Conservation (phyloP, 2,888 invertebrate genomes). For the Zygogramma bicolorata region DNA sequence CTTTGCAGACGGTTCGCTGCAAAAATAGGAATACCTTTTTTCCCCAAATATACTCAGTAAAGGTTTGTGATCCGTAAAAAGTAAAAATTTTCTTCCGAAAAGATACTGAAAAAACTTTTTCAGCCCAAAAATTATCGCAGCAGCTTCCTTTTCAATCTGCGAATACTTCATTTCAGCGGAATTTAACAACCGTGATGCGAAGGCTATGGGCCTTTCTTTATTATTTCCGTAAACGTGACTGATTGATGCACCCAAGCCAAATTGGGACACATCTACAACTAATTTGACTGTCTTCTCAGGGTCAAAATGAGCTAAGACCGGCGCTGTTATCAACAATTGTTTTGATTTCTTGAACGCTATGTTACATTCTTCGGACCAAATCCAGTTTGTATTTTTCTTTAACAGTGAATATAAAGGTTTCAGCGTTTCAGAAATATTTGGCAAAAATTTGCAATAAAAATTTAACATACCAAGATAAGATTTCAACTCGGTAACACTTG, state of each 20-base stretch:
- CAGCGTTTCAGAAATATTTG: conserved; percentile 18
- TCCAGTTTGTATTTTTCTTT: conserved; percentile 25
- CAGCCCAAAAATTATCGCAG: neutral
- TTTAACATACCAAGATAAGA: too few species aligned
- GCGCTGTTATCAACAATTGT: conserved; percentile 2
- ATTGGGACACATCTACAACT: too few species aligned
- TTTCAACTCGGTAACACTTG: neutral
- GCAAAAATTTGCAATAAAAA: too few species aligned
- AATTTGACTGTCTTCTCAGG: neutral
- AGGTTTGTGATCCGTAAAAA: neutral
- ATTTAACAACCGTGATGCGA: neutral
- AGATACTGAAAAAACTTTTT: neutral
- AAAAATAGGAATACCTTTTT: neutral
- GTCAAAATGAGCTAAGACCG: neutral
- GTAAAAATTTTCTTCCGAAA: neutral
- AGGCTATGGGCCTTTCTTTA: neutral
- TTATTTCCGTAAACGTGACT: too few species aligned
- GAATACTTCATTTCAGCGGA: neutral
- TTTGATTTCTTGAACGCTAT: conserved; percentile 13
- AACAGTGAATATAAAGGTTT: conserved; percentile 31
- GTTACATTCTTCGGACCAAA: conserved; percentile 4
- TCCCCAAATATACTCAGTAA: neutral
- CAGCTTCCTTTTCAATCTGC: neutral
- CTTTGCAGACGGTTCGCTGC: neutral
- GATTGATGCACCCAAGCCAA: too few species aligned